These are phyloP conservation scores for Apis mellifera DNA, from an alignment of 1,140 invertebrate genomes.

Conservation along the genomic window DNA sequence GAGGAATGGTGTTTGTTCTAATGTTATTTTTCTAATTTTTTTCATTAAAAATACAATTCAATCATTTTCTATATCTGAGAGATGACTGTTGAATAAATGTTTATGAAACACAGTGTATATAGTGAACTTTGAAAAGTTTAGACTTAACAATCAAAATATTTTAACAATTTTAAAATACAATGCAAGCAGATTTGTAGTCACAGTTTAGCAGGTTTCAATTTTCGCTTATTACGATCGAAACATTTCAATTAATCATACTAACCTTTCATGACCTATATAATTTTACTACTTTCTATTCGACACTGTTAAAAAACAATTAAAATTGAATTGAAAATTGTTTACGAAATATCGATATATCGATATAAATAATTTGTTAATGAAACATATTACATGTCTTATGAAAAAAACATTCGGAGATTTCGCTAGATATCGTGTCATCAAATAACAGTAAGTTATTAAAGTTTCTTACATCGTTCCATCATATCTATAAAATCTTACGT, in stretches of 20 bases:
- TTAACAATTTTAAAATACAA: background rate
- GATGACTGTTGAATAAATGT: background rate
- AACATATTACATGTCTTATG: background rate
- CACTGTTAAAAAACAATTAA: background rate
- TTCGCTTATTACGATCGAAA: constrained; percentile 15
- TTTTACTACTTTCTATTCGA: constrained; percentile 14
- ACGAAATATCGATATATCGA: background rate
- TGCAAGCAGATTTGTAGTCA: background rate
- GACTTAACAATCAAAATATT: too few relatives aligned
- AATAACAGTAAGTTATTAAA: constrained; percentile 1
- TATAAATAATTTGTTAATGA: background rate
- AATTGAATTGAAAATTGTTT: background rate
- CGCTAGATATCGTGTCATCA: background rate
- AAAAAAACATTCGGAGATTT: background rate
- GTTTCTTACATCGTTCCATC: background rate
- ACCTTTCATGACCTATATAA: constrained; percentile 8
- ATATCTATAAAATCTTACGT: background rate
- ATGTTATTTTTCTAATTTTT: background rate
- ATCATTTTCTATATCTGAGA: background rate
- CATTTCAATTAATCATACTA: background rate
- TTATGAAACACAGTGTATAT: background rate
- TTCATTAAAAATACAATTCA: background rate
- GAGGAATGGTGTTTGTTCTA: background rate
- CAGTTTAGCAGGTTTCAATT: constrained; percentile 26
- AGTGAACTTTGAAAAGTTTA: background rate